Evolutionary conservation across 2,888 invertebrate species (phyloP), one percentile per base, ranked within the genome.

Genomic region (Uropetala carovei): DNA sequence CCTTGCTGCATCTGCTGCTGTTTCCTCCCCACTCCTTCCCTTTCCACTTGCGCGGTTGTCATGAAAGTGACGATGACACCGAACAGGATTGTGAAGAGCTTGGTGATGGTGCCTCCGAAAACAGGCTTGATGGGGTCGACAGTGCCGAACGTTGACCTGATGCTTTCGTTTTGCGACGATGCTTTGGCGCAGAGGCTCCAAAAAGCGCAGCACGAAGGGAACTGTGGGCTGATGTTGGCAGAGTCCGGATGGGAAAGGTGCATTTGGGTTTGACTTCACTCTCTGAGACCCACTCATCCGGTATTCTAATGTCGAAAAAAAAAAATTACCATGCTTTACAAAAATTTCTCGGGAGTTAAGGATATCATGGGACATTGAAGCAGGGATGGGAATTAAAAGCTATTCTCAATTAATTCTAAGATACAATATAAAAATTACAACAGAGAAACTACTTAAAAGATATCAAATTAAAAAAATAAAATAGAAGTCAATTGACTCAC

Each of bases 261-360:
- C 95, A 95, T 93, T 95, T 94, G 60, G 94, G 94, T 93, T 94
- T 94, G 92, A 95, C 95, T 93, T 96, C 95, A 58, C 95, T 94
- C 94, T 98, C 98, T 0, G 97, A 96, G 93, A 98, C 96, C 98
- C 98, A 98, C 94, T 98, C 97, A 95, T 98, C 98, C 30, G 97
- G 97, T 95, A 98, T 95, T 94, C 98, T 98, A 96, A 16, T 95
- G 95, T 93, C 92, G 93, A 93, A 56, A 92, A 82, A 89, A 93
- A 93, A 93, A 43, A 43, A 92, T 56, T 16, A 86, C 94, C 95
- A 68, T 89, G 11, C 10, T 1, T 89, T 89, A 89, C 14, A 22
- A 43, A n/a, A 14, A 43, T 27, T 75, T 8, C 13, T 7, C n/a
- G 13, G 9, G 18, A 75, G 43, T 43, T 1, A 5, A 43, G 43